phyloP scores from a whole-genome alignment of 2,113 vertebrate species.

The Rattus norvegicus region GRCr8 NC_086023.1:111716001-111716500 shows the following conservation, averaged over 20 bases:
- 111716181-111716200: background rate
- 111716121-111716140: background rate
- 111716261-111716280: background rate
- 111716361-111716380: background rate
- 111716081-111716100: background rate
- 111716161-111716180: background rate
- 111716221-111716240: background rate
- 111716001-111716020: background rate
- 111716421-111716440: conserved; percentile 7
- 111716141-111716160: background rate
- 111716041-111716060: conserved; percentile 16
- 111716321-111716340: conserved; percentile 31
- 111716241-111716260: conserved; percentile 8
- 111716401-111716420: background rate
- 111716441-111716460: background rate
- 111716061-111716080: background rate
- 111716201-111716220: background rate
- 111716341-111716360: conserved; percentile 20
- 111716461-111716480: too few relatives aligned
- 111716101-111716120: background rate
- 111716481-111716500: too few relatives aligned
- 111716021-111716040: background rate
- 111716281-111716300: background rate
- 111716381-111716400: conserved; percentile 28
- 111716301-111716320: background rate